These are phyloP conservation scores for Pachyrhynchus sulphureomaculatus DNA, from an alignment of 1,140 invertebrate genomes.

Conservation along the genomic window DNA sequence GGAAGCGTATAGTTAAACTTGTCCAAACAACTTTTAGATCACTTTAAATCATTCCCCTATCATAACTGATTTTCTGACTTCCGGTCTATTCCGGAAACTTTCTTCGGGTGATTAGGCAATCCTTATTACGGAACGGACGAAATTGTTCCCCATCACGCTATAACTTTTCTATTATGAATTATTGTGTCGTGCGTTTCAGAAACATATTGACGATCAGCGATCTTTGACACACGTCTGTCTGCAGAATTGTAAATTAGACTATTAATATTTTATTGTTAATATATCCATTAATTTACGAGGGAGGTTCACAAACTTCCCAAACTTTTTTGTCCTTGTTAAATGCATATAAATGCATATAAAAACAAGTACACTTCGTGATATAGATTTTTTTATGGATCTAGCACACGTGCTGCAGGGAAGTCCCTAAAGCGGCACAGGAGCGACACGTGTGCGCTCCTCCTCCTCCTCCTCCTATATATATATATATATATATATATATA, in stretches of 20 bases:
- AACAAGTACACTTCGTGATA: too few species aligned
- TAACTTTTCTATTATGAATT: conserved; percentile 39
- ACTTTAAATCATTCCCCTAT: conserved; percentile 29
- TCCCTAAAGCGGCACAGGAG: too few species aligned
- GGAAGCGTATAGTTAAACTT: conserved; percentile 26
- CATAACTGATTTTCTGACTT: conserved; percentile 41
- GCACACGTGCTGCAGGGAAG: too few species aligned
- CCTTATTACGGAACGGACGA: conserved; percentile 35
- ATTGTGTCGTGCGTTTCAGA: conserved; percentile 30
- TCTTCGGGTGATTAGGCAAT: conserved; percentile 43
- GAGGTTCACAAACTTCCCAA: too few species aligned
- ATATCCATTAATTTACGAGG: neutral
- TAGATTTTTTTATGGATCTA: too few species aligned
- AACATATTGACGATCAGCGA: neutral
- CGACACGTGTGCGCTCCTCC: too few species aligned
- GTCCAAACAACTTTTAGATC: conserved; percentile 32
- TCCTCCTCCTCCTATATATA: too few species aligned
- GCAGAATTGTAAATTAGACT: neutral
- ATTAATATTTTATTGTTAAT: neutral
- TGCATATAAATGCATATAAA: too few species aligned
- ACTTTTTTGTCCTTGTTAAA: too few species aligned
- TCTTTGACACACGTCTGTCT: neutral
- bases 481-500: too few species aligned
- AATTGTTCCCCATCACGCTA: conserved; percentile 40
- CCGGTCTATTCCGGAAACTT: conserved; percentile 37